phyloP scores from a whole-genome alignment of 1,140 invertebrate genomes.

The Apocrypta bakeri region DNA sequence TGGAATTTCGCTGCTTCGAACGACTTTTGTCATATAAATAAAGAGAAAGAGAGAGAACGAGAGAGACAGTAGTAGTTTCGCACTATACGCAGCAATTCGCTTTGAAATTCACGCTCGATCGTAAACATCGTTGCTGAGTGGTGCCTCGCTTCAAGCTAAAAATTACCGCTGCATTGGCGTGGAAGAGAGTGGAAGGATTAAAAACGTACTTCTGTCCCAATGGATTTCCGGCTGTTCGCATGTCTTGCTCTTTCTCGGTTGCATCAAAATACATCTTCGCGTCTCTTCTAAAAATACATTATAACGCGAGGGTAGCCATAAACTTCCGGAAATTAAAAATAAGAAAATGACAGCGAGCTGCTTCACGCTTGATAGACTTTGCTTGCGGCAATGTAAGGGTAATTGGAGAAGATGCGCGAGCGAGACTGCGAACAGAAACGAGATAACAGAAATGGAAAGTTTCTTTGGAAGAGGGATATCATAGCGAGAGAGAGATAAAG shows the following conservation, averaged over 20 bases:
- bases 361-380: constrained; percentile 30
- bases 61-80: too few species aligned
- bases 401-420: constrained; percentile 30
- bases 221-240: background rate
- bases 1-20: background rate
- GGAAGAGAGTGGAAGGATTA: background rate
- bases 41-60: background rate
- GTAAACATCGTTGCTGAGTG: background rate
- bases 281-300: constrained; percentile 39
- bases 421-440: constrained; percentile 1
- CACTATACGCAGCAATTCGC: too few species aligned
- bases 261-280: background rate
- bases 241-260: background rate
- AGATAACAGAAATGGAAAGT: constrained; percentile 6
- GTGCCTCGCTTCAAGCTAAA: background rate
- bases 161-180: background rate
- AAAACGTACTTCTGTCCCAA: background rate
- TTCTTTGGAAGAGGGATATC: background rate
- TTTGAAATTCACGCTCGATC: background rate
- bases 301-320: background rate
- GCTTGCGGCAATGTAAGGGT: constrained; percentile 23
- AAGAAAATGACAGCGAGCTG: constrained; percentile 6
- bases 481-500: constrained; percentile 8
- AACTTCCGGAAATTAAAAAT: constrained; percentile 25
- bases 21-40: background rate